phyloP scores from a whole-genome alignment of 2,797 vertebrate species.

The Discoglossus pictus region DNA sequence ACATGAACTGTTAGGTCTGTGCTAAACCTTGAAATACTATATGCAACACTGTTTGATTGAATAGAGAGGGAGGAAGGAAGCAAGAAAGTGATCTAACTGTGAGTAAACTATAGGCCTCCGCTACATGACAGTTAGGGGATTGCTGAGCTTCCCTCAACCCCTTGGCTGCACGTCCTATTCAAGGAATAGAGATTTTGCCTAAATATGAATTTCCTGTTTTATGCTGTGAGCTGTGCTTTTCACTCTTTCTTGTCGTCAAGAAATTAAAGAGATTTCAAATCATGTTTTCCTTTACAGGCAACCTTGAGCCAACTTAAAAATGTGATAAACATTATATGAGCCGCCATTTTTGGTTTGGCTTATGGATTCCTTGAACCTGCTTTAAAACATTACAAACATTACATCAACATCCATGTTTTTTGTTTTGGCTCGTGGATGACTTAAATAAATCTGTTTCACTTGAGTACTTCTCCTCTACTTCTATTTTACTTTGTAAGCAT shows the following conservation, averaged over 20 bases:
- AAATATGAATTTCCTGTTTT: slow-evolving; percentile 9
- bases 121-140: background rate
- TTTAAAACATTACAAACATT: no score
- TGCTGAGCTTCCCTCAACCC: background rate
- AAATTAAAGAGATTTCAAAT: slow-evolving; percentile 27
- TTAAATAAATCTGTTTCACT: no score
- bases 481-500: no score
- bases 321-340: no score
- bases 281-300: slow-evolving; percentile 24
- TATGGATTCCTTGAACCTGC: no score
- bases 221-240: background rate
- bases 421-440: no score
- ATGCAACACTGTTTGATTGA: slow-evolving; percentile 46
- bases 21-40: slow-evolving; percentile 48
- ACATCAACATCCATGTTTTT: no score
- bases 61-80: slow-evolving; percentile 32
- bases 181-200: background rate
- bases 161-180: background rate
- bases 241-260: background rate
- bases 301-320: no score
- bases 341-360: no score
- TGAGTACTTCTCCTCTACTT: no score
- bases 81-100: background rate
- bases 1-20: slow-evolving; percentile 32
- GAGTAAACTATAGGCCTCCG: background rate